phyloP scores from a whole-genome alignment of 1,140 invertebrate genomes.

The Atta cephalotes region DNA sequence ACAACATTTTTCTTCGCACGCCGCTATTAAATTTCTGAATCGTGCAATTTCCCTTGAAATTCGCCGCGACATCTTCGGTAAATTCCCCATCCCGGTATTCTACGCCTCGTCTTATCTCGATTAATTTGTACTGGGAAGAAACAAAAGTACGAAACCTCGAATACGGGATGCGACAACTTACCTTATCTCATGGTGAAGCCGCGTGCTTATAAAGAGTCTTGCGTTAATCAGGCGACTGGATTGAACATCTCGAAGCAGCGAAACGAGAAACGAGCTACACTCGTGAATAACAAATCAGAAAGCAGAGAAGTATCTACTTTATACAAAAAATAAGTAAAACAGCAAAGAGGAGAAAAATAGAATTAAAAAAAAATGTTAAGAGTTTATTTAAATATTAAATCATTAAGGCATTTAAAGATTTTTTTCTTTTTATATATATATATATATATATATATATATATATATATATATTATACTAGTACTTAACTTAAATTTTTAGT shows the following conservation, averaged over 20 bases:
- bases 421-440: too few relatives aligned
- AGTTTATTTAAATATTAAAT: constrained; percentile 27
- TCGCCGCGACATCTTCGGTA: constrained; percentile 7
- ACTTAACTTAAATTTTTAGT: too few relatives aligned
- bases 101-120: constrained; percentile 36
- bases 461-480: too few relatives aligned
- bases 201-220: constrained; percentile 43
- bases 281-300: constrained; percentile 5
- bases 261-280: constrained; percentile 6
- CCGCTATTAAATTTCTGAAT: constrained; percentile 49
- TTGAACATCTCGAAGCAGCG: constrained; percentile 27
- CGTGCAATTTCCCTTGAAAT: constrained; percentile 19
- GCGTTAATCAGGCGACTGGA: constrained; percentile 58
- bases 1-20: constrained; percentile 16
- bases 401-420: neutral
- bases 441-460: too few relatives aligned
- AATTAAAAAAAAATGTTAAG: neutral
- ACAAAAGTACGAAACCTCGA: constrained; percentile 30
- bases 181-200: constrained; percentile 53
- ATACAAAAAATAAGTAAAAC: neutral
- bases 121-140: constrained; percentile 59
- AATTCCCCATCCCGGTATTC: constrained; percentile 16
- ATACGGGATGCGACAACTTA: constrained; percentile 53
- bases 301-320: neutral
- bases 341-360: neutral